phyloP scores from a whole-genome alignment of 2,113 vertebrate species.

The Phrynosoma blainvillii region DNA sequence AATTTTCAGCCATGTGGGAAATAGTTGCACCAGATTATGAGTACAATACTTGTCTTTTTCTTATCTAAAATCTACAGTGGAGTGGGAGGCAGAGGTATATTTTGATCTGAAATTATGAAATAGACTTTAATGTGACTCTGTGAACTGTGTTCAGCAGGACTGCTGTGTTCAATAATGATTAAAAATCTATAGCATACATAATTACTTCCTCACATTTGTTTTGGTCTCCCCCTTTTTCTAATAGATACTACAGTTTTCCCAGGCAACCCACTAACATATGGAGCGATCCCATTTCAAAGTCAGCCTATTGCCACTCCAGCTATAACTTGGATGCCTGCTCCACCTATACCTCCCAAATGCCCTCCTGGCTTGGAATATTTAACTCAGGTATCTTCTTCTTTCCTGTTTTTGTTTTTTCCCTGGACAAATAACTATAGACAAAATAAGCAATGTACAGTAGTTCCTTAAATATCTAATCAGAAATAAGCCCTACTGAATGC shows the following conservation, averaged over 20 bases:
- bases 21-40: neutral
- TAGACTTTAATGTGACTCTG: neutral
- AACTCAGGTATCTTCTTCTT: conserved; percentile 65
- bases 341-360: conserved; percentile 61
- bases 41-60: neutral
- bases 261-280: neutral
- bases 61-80: neutral
- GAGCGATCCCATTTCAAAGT: neutral
- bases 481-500: neutral
- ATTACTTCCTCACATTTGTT: neutral
- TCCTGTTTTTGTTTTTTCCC: neutral
- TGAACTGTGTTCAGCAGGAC: neutral
- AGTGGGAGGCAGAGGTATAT: neutral
- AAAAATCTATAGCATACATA: neutral
- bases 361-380: conserved; percentile 79
- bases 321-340: conserved; percentile 66
- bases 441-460: neutral
- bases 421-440: neutral
- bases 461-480: neutral
- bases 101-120: neutral
- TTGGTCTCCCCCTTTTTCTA: neutral
- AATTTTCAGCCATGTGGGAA: neutral
- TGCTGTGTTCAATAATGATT: neutral
- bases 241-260: neutral
- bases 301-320: neutral